Base-by-base conservation (phyloP, 2,888 invertebrate genomes). In the Gerosis bhagava region DNA sequence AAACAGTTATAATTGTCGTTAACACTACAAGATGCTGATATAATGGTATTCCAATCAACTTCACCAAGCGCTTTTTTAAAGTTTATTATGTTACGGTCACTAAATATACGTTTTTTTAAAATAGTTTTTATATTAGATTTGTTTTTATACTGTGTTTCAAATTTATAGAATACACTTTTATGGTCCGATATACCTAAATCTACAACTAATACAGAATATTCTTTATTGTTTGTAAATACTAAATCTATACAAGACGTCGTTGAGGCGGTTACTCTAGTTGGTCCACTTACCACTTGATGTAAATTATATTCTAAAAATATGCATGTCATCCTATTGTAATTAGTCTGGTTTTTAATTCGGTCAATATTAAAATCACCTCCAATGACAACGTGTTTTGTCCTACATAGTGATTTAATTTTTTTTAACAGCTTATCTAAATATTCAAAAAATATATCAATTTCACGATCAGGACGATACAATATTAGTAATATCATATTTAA, bases 211-310 rank as follows among this genome's bases (percentile, higher is more conserved):
- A 39, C 4, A 1, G 17, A 28, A 12, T 3, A 39, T 1, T 39
- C 5, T n/a, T 39, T 39, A n/a, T 10, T 39, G 13, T 39, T 39
- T 11, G 39, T 39, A 2, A 39, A 39, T 1, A 39, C 11, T 19
- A 39, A 12, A 28, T 39, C 39, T 5, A 39, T 39, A 12, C 39
- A 39, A 3, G n/a, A n/a, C 19, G 28, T 28, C 8, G 26, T 39
- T 19, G 26, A 19, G 17, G 26, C 19, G 8, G 39, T 39, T 3
- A 19, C 26, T n/a, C 39, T 39, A 3, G 39, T 39, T 3, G 39
- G 39, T 1, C 1, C 19, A 19, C 19, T 28, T 1, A 39, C 39
- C 13, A 39, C 19, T 39, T 39, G 39, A 12, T 39, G 26, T 11
- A 39, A 28, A 8, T 39, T 28, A 5, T 28, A 8, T 28, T 39